These are phyloP conservation scores for Calameuta idolon DNA, from an alignment of 2,888 invertebrate genomes.

Conservation along the genomic window DNA sequence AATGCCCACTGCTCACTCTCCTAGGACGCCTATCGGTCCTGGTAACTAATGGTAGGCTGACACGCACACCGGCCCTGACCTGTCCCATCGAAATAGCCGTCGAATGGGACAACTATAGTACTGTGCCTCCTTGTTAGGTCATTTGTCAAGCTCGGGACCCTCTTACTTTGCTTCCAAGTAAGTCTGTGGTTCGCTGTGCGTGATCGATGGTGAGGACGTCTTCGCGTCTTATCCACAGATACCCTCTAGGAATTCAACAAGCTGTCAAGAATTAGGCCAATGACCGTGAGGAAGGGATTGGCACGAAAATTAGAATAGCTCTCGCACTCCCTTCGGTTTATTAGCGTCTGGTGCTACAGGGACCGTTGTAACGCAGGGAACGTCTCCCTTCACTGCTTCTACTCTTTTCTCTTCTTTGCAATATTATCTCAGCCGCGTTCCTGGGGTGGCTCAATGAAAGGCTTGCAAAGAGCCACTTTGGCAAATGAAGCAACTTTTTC, in stretches of 20 bases:
- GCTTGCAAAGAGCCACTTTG: slow-evolving; percentile 9
- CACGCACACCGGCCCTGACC: not conserved
- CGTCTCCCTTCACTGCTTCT: not conserved
- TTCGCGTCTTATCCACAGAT: not conserved
- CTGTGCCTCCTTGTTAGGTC: not conserved
- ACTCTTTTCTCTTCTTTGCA: not conserved
- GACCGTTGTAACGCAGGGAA: not conserved
- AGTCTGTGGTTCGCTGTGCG: not conserved
- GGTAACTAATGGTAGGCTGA: not conserved
- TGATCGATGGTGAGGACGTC: not conserved
- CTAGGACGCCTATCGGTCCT: not conserved
- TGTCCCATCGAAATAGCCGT: not conserved
- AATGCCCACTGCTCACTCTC: not conserved
- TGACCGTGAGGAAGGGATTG: not conserved
- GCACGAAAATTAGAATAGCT: not conserved
- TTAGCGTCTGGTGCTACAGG: not conserved
- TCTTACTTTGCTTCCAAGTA: not conserved
- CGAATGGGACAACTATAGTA: not conserved
- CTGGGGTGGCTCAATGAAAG: not conserved
- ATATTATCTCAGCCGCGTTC: not conserved
- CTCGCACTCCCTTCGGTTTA: not conserved
- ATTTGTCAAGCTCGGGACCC: not conserved
- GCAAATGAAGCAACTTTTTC: slow-evolving; percentile 10
- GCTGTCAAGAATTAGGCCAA: not conserved
- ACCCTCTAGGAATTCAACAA: not conserved